A percentile compares a stretch with the other conserved stretches of the same genome.
Evolutionary conservation across 2,797 vertebrate species (phyloP).

Genomic region (Acrossocheilus fasciatus): DNA sequence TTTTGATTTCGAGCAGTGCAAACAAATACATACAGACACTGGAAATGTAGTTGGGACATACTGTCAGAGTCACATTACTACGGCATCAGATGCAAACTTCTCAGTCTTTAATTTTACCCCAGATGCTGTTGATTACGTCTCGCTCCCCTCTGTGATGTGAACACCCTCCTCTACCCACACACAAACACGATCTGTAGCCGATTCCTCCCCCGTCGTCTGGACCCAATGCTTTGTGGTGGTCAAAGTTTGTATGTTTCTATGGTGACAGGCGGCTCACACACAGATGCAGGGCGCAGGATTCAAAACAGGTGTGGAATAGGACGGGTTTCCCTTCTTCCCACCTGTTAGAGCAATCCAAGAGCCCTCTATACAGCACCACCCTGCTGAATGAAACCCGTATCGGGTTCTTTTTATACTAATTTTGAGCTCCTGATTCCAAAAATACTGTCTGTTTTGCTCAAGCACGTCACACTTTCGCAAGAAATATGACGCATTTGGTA

Average conservation of each 20-base stretch:
- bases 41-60: not conserved
- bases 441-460: not conserved
- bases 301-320: conserved; percentile 32
- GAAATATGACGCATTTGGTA: not conserved
- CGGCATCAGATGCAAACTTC: not conserved
- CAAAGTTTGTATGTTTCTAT: conserved; percentile 31
- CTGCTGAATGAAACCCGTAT: not conserved
- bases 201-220: not conserved
- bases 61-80: not conserved
- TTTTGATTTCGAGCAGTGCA: not conserved
- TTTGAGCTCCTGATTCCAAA: not conserved
- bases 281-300: conserved; percentile 21
- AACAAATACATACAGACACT: not conserved
- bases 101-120: not conserved
- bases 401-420: not conserved
- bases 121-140: not conserved
- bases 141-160: not conserved
- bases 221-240: conserved; percentile 15
- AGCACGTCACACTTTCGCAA: not conserved
- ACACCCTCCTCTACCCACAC: conserved; percentile 3
- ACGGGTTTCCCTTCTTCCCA: not conserved
- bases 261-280: conserved; percentile 21
- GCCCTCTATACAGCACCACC: not conserved
- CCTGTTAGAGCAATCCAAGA: conserved; percentile 15
- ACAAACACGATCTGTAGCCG: not conserved